These are phyloP conservation scores for Heterodera carotae DNA, from an alignment of 1,140 invertebrate species.

Conservation along the genomic window DNA sequence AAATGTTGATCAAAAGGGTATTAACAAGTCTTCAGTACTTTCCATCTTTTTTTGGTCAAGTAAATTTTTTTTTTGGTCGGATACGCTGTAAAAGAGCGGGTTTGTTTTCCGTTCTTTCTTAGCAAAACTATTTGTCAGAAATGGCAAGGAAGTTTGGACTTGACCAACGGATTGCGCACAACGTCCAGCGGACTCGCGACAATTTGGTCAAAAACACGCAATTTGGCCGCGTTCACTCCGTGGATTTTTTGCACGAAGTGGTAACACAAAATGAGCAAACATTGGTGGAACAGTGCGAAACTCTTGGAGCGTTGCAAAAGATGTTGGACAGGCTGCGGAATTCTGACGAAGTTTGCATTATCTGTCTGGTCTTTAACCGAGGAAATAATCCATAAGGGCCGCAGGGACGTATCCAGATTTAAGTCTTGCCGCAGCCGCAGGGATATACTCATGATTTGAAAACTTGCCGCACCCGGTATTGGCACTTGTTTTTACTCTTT, in stretches of 20 bases:
- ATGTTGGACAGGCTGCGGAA: conserved; percentile 16
- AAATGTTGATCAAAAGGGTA: no score
- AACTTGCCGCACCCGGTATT: no score
- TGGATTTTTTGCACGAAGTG: conserved; percentile 29
- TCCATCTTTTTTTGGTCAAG: conserved; percentile 5
- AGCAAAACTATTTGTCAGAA: no score
- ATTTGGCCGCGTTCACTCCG: conserved; percentile 9
- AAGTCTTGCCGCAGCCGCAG: no score
- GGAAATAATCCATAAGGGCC: no score
- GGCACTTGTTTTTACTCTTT: no score
- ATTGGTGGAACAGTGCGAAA: conserved; percentile 14
- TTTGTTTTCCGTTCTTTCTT: no score
- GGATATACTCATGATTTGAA: no score
- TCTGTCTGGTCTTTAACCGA: neutral
- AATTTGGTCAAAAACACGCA: conserved; percentile 4
- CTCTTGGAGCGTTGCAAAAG: neutral
- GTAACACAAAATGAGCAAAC: conserved; percentile 12
- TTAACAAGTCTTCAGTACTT: no score
- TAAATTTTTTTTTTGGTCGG: neutral
- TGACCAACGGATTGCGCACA: conserved; percentile 26
- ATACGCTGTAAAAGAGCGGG: no score
- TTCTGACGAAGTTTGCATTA: neutral
- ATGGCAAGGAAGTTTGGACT: conserved; percentile 10
- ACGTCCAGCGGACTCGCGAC: conserved; percentile 16
- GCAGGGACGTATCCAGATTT: no score